These are phyloP conservation scores for Propithecus perrieri DNA, from an alignment of 2,797 vertebrate species.

Conservation along the genomic window DNA sequence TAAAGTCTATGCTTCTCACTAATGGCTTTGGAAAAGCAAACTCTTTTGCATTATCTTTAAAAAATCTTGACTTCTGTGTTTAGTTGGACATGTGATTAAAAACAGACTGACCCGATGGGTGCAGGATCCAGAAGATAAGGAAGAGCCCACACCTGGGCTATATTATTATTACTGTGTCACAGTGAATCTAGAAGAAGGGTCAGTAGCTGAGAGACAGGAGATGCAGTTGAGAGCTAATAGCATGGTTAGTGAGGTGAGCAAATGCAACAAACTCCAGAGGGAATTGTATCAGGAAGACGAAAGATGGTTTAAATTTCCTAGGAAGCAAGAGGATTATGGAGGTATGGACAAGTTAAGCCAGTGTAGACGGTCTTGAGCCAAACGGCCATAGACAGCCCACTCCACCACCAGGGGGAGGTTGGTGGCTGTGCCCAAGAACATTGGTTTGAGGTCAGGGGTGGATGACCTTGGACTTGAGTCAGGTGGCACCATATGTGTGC, in stretches of 20 bases:
- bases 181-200: neutral
- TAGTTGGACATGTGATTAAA: neutral
- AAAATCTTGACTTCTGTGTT: neutral
- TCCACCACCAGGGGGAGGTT: accelerated
- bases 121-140: neutral
- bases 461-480: neutral
- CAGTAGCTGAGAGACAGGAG: neutral
- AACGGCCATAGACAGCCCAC: neutral
- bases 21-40: neutral
- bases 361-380: neutral
- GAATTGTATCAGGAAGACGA: neutral
- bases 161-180: too few relatives aligned
- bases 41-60: neutral
- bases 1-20: neutral
- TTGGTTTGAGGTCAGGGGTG: neutral
- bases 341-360: neutral
- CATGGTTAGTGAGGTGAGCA: neutral
- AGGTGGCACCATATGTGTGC: accelerated
- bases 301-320: neutral
- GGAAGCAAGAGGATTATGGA: neutral
- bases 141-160: neutral
- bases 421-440: neutral
- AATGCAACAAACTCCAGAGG: neutral
- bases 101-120: neutral
- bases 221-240: neutral